A percentile compares a stretch with the other conserved stretches of the same genome.
These are phyloP conservation scores for Dasyurus viverrinus DNA, from an alignment of 2,113 vertebrate species.

Conservation along the genomic window DNA sequence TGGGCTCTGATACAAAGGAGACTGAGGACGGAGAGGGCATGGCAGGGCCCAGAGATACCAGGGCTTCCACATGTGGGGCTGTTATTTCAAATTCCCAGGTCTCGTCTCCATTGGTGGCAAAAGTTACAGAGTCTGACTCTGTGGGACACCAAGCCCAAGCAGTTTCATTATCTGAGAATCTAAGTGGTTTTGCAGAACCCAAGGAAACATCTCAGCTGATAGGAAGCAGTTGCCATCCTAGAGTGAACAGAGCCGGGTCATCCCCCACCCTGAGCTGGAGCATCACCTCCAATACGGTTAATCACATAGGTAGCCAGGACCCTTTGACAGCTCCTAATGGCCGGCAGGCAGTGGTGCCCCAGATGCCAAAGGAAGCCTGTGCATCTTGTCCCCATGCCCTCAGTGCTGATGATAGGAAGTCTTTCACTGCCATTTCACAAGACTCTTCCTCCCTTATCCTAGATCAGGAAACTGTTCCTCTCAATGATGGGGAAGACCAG, in stretches of 20 bases:
- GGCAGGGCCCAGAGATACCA: background rate
- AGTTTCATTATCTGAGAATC: conserved; percentile 21
- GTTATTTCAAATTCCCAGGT: conserved; percentile 30
- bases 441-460: conserved; percentile 56
- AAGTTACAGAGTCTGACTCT: background rate
- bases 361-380: background rate
- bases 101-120: conserved; percentile 5
- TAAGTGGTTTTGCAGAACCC: background rate
- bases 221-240: background rate
- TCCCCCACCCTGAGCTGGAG: background rate
- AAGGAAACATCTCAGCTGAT: conserved; percentile 15
- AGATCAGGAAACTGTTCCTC: conserved; percentile 48
- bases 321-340: background rate
- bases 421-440: background rate
- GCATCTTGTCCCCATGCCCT: background rate
- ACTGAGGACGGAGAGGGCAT: background rate
- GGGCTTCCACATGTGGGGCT: conserved; percentile 26
- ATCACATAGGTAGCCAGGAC: conserved; percentile 11
- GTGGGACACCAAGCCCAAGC: background rate
- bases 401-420: background rate
- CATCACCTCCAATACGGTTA: background rate
- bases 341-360: conserved; percentile 47
- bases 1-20: conserved; percentile 43
- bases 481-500: conserved; percentile 24
- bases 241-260: accelerated